phyloP scores from a whole-genome alignment of 2,888 invertebrate species.

The Phortica magna region DNA sequence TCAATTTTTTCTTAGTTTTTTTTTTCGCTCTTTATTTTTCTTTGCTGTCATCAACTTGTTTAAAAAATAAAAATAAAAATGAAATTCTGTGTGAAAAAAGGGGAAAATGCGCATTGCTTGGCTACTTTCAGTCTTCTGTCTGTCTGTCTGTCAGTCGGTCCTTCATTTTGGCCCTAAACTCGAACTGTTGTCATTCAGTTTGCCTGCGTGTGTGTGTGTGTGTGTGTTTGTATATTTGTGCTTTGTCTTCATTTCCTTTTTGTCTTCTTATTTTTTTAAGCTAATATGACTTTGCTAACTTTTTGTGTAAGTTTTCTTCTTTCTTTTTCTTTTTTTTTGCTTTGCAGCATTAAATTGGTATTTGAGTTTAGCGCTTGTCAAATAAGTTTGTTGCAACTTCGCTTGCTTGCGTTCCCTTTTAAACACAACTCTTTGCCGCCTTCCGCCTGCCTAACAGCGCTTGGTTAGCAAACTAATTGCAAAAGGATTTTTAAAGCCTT shows the following conservation, averaged over 20 bases:
- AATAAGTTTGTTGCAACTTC: neutral
- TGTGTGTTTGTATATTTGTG: neutral
- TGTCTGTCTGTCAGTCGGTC: neutral
- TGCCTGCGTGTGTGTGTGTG: neutral
- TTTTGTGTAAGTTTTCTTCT: slow-evolving; percentile 3
- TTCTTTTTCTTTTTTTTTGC: too few species aligned
- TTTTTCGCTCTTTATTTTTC: neutral
- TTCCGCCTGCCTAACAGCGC: neutral
- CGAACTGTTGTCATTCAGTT: neutral
- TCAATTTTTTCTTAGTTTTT: slow-evolving; percentile 1
- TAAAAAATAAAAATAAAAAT: slow-evolving; percentile 1
- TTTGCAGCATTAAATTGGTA: slow-evolving; percentile 2
- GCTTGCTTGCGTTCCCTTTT: neutral
- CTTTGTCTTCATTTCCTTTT: neutral
- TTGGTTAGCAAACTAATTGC: neutral
- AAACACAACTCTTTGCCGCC: neutral
- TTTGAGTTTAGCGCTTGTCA: slow-evolving; percentile 10
- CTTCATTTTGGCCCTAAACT: neutral
- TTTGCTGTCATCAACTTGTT: neutral
- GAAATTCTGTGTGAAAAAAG: neutral
- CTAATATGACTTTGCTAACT: slow-evolving; percentile 14
- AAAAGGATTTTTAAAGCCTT: neutral
- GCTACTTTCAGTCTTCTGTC: neutral
- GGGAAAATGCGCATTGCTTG: neutral
- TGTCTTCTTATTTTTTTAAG: neutral